Evolutionary conservation across 2,888 invertebrate species (phyloP), one percentile per base, ranked within the genome.

Genomic region (Stenoptilia bipunctidactyla): DNA sequence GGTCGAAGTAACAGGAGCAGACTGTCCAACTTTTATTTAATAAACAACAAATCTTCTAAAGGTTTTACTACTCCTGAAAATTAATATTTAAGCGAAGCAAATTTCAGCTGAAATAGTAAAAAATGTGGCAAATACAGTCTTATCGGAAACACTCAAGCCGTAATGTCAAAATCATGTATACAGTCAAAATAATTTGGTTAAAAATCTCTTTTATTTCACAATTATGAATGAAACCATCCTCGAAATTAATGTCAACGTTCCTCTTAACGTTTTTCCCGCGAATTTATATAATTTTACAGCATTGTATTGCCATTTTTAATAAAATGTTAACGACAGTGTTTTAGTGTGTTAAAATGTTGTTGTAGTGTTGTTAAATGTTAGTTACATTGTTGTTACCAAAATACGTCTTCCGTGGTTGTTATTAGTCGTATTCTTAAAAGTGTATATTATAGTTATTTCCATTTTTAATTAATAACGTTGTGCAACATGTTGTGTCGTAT

Each of bases 181-280:
- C 64, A 68, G 70, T 73, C 74, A 74, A 73, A 79, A 73, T 74
- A 66, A 59, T 65, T 59, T 62, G 60, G 56, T 52, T 56, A 55
- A 50, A 53, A 46, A 55, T 56, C 56, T 52, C 46, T 53, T 50
- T 56, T 63, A 66, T 68, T 68, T 45, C 52, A 51, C 45, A 62
- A 69, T 79, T 60, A 76, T 80, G 79, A 80, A 79, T 80, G 77
- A 76, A 59, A 58, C 43, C 37, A 27, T 42, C 46, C 51, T 41
- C 39, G 44, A 44, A 45, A 40, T 38, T 34, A 49, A 30, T 30
- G 30, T 3, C 9, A 10, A n/a, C 30, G 2, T 3, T 2, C 12
- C 2, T 30, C 2, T 4, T 8, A 30, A 30, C n/a, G 12, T 4
- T 12, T 30, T n/a, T 30, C 12, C 2, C n/a, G 12, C 30, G 9